Base-by-base conservation (phyloP, 1,140 invertebrate genomes). In the Atta cephalotes region DNA sequence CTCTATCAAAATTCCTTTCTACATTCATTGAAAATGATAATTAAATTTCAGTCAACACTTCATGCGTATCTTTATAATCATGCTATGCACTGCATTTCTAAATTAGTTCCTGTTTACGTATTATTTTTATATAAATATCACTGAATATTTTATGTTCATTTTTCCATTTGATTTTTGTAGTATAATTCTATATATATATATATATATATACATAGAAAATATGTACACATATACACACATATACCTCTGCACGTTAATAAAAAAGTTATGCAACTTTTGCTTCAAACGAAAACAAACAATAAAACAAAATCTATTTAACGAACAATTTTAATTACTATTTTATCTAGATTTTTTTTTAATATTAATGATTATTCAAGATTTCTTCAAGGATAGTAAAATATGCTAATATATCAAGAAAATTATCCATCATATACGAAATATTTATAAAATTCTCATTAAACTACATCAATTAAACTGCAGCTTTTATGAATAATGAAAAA, bases 41-140 rank as follows among this genome's bases (percentile, higher is more conserved):
- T 79, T 66, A n/a, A 49, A 45, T 79, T 79, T 60, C 31, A 79
- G 45, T 21, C 5, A 31, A 78, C 16, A 65, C 12, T 18, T 66
- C 77, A 63, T 66, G 77, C 60, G 25, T 79, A 51, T 78, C 60
- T 79, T 66, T 49, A 18, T 62, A 65, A 66, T 35, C 77, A 65
- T 12, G 62, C 60, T 79, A 79, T 65, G 12, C 60, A 66, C 18
- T 31, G 45, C 39, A 28, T 10, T 66, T 65, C 28, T 49, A 65
- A 49, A 78, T 63, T 31, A 51, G 21, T 79, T 79, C 28, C 77
- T 79, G 18, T 51, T 78, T 60, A 60, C 31, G n/a, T 76, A 6
- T 49, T 49, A 63, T 65, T 79, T 63, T 28, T 65, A 21, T 35
- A 51, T 28, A 79, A 35, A 79, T 21, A 65, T 10, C 16, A 49